Conservation (phyloP, 2,113 vertebrate genomes). For the Oryzias melastigma region DNA sequence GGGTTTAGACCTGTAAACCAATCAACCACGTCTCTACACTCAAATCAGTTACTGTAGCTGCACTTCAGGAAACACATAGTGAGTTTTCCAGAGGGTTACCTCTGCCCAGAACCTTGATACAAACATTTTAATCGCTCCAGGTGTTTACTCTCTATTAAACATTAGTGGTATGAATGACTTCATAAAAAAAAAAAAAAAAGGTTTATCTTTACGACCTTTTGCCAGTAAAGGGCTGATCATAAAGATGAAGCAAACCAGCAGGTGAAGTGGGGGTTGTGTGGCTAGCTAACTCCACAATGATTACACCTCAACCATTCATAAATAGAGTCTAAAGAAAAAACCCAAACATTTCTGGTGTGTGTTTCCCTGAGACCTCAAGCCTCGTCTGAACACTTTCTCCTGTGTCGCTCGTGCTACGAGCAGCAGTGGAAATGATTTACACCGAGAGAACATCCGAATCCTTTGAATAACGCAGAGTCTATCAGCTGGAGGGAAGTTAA, state of each 20-base stretch:
- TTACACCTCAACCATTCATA: too few species aligned
- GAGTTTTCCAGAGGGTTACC: background rate
- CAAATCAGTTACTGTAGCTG: constrained; percentile 13
- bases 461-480: constrained; percentile 1
- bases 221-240: constrained; percentile 32
- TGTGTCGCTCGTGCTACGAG: background rate
- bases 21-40: constrained; percentile 20
- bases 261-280: background rate
- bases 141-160: constrained; percentile 22
- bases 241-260: constrained; percentile 13
- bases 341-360: too few species aligned
- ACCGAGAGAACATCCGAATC: background rate
- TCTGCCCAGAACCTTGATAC: background rate
- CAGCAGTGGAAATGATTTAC: background rate
- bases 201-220: constrained; percentile 46
- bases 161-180: constrained; percentile 14
- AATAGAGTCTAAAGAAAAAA: too few species aligned
- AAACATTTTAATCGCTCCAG: background rate
- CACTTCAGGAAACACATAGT: background rate
- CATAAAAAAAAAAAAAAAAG: constrained; percentile 12
- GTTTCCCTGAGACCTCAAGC: background rate
- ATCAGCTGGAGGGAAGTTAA: background rate
- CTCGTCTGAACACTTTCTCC: background rate
- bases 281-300: too few species aligned
- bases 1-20: constrained; percentile 26